Percentiles rank a stretch among this genome's conserved stretches.
Conservation (phyloP, 2,888 invertebrate species). For the Reticulitermes lucifugus region DNA sequence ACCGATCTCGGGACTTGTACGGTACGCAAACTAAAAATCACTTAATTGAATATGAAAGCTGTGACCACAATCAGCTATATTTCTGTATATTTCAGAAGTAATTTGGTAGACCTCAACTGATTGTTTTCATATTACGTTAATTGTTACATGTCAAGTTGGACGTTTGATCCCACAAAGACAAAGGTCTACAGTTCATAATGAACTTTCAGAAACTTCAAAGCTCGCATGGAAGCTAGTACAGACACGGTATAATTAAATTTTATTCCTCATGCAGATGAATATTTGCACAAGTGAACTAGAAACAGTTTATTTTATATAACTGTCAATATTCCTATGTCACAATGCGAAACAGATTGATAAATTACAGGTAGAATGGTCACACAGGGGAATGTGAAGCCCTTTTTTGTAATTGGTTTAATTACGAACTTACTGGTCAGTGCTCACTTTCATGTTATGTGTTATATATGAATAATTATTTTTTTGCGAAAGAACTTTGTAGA, state of each 20-base stretch:
- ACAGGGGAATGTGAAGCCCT: too few relatives aligned
- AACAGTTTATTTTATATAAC: neutral
- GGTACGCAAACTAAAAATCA: neutral
- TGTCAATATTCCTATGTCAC: neutral
- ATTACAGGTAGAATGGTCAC: too few relatives aligned
- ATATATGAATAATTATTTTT: too few relatives aligned
- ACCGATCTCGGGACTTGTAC: too few relatives aligned
- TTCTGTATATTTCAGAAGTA: neutral
- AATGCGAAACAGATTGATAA: neutral
- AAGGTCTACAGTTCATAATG: neutral
- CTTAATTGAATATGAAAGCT: neutral
- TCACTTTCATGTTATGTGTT: too few relatives aligned
- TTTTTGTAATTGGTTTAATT: too few relatives aligned
- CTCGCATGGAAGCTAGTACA: neutral
- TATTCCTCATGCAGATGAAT: neutral
- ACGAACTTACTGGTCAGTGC: too few relatives aligned
- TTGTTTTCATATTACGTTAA: neutral
- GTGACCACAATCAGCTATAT: neutral
- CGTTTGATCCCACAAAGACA: neutral
- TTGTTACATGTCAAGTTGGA: conserved; percentile 4
- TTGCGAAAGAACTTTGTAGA: too few relatives aligned
- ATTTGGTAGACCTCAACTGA: neutral
- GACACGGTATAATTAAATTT: neutral
- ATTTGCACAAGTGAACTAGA: neutral
- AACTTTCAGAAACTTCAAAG: neutral